phyloP scores from a whole-genome alignment of 2,113 vertebrate genomes.

The Mustelus asterias region DNA sequence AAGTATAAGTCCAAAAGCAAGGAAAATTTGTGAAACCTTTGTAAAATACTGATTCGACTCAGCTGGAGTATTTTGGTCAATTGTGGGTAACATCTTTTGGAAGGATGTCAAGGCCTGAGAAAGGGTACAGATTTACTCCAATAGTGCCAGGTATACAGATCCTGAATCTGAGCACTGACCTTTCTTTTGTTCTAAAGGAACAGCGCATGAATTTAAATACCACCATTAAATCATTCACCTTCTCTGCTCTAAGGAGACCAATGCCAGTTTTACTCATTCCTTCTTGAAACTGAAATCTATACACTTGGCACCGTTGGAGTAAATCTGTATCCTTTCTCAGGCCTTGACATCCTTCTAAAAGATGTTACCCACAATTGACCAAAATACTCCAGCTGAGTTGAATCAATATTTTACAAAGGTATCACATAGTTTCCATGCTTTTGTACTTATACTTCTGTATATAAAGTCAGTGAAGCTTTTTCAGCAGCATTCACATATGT shows the following conservation, averaged over 20 bases:
- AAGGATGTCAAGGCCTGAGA: background rate
- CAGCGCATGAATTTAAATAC: background rate
- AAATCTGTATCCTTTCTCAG: background rate
- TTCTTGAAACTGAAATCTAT: background rate
- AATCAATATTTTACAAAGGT: no score
- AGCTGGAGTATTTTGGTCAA: no score
- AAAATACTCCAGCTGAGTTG: no score
- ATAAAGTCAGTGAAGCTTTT: background rate
- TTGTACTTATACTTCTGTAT: no score
- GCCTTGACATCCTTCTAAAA: background rate
- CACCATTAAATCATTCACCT: background rate
- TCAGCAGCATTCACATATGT: background rate
- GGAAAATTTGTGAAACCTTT: no score
- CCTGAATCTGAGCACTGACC: background rate
- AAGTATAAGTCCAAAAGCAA: no score
- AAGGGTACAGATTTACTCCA: background rate
- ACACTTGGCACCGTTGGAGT: background rate
- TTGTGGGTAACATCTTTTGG: background rate
- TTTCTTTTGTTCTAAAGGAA: background rate
- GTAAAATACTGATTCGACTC: no score
- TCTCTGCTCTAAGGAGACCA: background rate
- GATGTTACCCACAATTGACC: background rate
- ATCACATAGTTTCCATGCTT: no score
- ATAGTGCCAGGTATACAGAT: background rate
- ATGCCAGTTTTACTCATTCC: background rate